phyloP scores from a whole-genome alignment of 2,797 vertebrate species.

The Sebastes iracundus region DNA sequence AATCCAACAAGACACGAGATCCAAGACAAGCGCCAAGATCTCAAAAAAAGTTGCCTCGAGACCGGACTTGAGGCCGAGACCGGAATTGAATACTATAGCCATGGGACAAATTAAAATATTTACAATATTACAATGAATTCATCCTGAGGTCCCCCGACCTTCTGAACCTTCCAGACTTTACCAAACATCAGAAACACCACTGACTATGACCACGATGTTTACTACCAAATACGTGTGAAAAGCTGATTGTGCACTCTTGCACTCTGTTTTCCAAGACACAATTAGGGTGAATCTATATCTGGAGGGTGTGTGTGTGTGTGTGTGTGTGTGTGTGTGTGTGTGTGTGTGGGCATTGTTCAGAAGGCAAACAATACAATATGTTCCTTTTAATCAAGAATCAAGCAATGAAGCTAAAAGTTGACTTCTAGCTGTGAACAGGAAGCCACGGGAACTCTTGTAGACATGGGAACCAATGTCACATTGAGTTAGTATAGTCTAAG shows the following conservation, averaged over 20 bases:
- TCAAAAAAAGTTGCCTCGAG: no score
- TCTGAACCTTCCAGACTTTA: conserved; percentile 7
- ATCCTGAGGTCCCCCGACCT: neutral
- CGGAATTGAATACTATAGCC: no score
- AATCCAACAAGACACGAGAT: no score
- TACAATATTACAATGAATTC: neutral
- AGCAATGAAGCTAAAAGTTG: conserved; percentile 23
- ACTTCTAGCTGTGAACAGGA: conserved; percentile 15
- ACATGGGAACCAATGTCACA: conserved; percentile 76
- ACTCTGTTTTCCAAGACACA: conserved; percentile 24
- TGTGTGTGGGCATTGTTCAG: neutral
- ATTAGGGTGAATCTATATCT: conserved; percentile 20
- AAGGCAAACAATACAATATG: conserved; percentile 27
- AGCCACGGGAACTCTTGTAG: conserved; percentile 5
- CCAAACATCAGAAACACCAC: conserved; percentile 7
- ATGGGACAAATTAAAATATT: neutral
- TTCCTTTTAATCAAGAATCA: conserved; percentile 45
- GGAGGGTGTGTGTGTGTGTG: neutral
- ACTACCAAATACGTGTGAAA: neutral
- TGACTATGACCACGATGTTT: neutral
- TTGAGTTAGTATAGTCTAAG: conserved; percentile 70
- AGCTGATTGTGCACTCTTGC: neutral
- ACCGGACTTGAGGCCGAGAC: no score
- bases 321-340: neutral
- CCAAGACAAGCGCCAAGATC: no score